Evolutionary conservation across 2,888 invertebrate genomes (phyloP).

Genomic region (Maniola hyperantus): DNA sequence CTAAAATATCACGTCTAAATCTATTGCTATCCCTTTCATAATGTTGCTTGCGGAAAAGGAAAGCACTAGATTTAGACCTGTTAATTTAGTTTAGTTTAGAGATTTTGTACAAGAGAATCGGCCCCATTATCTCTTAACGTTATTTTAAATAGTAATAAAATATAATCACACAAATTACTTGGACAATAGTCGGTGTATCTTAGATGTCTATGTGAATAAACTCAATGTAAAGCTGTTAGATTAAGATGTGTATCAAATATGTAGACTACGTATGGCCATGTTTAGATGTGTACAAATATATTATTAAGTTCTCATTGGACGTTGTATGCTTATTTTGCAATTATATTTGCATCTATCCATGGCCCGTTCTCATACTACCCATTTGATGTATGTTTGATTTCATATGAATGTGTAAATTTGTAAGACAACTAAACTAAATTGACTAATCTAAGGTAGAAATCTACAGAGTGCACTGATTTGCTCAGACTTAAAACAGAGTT

Average conservation of each 20-base stretch:
- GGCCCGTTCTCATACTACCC: constrained; percentile 6
- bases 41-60: too few relatives aligned
- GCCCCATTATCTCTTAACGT: not conserved
- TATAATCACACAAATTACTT: constrained; percentile 26
- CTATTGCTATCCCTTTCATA: too few relatives aligned
- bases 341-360: constrained; percentile 14
- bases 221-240: constrained; percentile 31
- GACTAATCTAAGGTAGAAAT: not conserved
- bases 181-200: constrained; percentile 32
- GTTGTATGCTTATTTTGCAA: constrained; percentile 15
- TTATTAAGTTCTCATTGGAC: constrained; percentile 2
- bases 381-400: not conserved
- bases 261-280: constrained; percentile 18
- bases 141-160: not conserved
- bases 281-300: constrained; percentile 22
- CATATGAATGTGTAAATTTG: not conserved
- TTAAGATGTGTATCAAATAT: constrained; percentile 28
- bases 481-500: too few relatives aligned
- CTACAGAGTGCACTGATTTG: too few relatives aligned
- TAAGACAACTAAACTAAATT: not conserved
- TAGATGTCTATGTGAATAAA: constrained; percentile 27
- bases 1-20: too few relatives aligned
- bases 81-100: too few relatives aligned
- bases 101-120: too few relatives aligned
- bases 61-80: too few relatives aligned